Evolutionary conservation across 2,113 vertebrate genomes (phyloP), one percentile per base, ranked within the genome.

Genomic region (Hiodon tergisus): DNA sequence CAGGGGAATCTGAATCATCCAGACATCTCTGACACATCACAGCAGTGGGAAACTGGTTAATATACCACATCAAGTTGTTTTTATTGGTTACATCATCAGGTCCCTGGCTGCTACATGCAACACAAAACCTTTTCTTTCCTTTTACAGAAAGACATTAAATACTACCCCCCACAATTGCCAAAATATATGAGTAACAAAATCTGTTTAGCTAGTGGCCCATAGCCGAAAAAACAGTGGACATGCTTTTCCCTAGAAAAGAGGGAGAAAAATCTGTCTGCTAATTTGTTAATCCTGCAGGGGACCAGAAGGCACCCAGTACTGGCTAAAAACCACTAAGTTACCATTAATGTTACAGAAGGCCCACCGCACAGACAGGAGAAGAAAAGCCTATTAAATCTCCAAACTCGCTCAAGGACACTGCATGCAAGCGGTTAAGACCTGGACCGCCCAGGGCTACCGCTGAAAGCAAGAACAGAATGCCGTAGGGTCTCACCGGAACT

Each of bases 331-430:
- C 3, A 17, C 67, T 31, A 52, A 3, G 11, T 51, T 68, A 31
- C 2, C 9, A 48, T 14, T 76, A 10, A 52, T 31, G 60, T 13
- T 31, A 73, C 52, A 1, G 48, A 14, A 4, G 6, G 48, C n/a
- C 59, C 50, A 47, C 16, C 57, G 46, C 13, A 71, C 8, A 55
- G 16, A 50, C 10, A 2, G 50, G 8, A 50, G 61, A 67, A 17
- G 14, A 52, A 65, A 73, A 73, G 53, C 8, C 54, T 59, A 65
- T 14, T 57, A 58, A 73, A 76, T 53, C 9, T 52, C 71, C 66
- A 57, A 13, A 69, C 11, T 53, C 7, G 11, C 51, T n/a, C 16
- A 13, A 63, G 47, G 13, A 50, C 16, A 69, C 55, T 51, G 47
- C 6, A 67, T 16, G 46, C 7, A 66, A 66, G 63, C 47, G 63